These are phyloP conservation scores for Ptychochromis oligacanthus DNA, from an alignment of 2,113 vertebrate species.

Conservation along the genomic window DNA sequence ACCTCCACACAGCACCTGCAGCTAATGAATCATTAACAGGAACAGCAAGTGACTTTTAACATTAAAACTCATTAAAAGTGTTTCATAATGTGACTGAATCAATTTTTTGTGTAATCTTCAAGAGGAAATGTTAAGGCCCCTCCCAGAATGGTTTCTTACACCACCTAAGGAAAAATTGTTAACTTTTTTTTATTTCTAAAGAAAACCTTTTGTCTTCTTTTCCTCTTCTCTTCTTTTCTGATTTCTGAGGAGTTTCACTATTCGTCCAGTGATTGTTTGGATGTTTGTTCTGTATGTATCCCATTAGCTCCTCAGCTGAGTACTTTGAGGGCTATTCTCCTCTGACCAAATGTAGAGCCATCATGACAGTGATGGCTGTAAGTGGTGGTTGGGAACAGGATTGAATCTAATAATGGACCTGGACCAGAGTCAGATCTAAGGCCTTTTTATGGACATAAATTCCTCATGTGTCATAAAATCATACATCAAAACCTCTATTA, in stretches of 20 bases:
- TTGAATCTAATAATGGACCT: neutral
- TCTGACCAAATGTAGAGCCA: neutral
- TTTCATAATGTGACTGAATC: neutral
- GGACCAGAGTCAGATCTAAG: neutral
- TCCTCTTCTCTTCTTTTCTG: neutral
- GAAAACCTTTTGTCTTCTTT: neutral
- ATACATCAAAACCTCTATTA: neutral
- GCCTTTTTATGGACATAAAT: neutral
- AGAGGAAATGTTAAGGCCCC: neutral
- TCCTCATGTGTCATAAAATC: neutral
- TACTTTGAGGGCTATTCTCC: neutral
- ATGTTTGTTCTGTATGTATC: neutral
- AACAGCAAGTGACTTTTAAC: conserved; percentile 8
- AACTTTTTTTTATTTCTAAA: neutral
- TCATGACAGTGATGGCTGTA: neutral
- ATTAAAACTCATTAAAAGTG: neutral
- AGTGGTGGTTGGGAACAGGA: conserved; percentile 6
- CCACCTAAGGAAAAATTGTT: rapidly evolving
- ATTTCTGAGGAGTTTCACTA: neutral
- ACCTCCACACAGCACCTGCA: conserved; percentile 8
- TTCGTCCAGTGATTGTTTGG: neutral
- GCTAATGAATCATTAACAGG: conserved; percentile 10
- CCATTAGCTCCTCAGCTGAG: neutral
- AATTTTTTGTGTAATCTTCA: neutral
- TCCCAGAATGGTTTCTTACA: neutral